Evolutionary conservation across 2,888 invertebrate species (phyloP).

Genomic region (Rhogogaster chlorosoma): DNA sequence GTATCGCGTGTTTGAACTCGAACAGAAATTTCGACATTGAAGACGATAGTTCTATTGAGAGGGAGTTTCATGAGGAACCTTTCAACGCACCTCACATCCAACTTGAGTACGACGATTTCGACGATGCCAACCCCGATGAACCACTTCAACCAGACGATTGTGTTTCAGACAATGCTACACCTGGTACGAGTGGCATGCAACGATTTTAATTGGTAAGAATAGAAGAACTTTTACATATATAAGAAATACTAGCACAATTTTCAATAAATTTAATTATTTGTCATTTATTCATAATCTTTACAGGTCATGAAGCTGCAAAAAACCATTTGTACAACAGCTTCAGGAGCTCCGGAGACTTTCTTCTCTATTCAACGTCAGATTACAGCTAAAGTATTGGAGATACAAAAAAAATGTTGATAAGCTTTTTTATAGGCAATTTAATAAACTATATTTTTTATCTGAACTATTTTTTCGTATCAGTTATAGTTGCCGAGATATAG

Average conservation of each 20-base stretch:
- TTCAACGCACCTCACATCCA: background rate
- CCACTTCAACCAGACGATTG: background rate
- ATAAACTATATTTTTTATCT: background rate
- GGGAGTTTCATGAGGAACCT: background rate
- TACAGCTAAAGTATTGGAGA: conserved; percentile 31
- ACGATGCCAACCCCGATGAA: background rate
- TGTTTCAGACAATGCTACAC: background rate
- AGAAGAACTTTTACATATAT: background rate
- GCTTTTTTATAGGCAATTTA: background rate
- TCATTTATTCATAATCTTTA: too few species aligned
- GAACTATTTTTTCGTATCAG: background rate
- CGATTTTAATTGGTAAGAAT: background rate
- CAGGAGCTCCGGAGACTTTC: too few species aligned
- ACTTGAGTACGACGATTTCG: background rate
- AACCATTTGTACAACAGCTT: too few species aligned
- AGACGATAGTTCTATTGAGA: background rate
- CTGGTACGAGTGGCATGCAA: background rate
- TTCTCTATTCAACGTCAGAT: background rate
- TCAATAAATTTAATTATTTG: too few species aligned
- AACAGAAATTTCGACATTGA: background rate
- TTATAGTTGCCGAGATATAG: background rate
- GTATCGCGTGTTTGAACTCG: background rate
- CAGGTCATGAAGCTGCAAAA: too few species aligned
- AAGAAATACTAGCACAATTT: background rate
- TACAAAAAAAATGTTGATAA: background rate